Conservation (phyloP, 2,113 vertebrate species). For the Caranx melampygus region DNA sequence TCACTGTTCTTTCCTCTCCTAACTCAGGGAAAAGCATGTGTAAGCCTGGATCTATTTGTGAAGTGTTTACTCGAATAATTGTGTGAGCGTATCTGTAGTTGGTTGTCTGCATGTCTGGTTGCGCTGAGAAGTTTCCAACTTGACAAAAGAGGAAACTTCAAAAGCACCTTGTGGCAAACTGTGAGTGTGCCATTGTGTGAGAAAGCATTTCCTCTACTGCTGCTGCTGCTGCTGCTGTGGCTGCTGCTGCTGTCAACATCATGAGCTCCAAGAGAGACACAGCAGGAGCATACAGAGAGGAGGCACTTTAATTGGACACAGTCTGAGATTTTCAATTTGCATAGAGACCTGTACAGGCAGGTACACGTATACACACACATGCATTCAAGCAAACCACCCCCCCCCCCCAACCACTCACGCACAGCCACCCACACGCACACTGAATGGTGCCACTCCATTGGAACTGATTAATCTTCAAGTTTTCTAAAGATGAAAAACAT, state of each 20-base stretch:
- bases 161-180: slow-evolving; percentile 42
- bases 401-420: not conserved
- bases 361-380: slow-evolving; percentile 5
- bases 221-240: slow-evolving; percentile 42
- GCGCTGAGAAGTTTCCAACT: slow-evolving; percentile 42
- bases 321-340: slow-evolving; percentile 45
- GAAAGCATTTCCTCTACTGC: slow-evolving; percentile 26
- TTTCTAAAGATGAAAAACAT: slow-evolving; percentile 30
- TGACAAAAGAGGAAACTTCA: slow-evolving; percentile 60
- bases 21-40: not conserved
- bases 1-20: slow-evolving; percentile 35
- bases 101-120: not conserved
- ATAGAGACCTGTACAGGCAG: slow-evolving; percentile 26
- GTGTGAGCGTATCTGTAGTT: not conserved
- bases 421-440: not conserved
- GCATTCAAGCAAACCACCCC: not conserved
- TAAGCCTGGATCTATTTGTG: slow-evolving; percentile 17
- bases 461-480: slow-evolving; percentile 21
- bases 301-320: slow-evolving; percentile 62
- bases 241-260: slow-evolving; percentile 48
- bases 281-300: slow-evolving; percentile 47
- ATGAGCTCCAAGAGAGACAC: slow-evolving; percentile 59
- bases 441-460: slow-evolving; percentile 1
- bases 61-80: slow-evolving; percentile 11
- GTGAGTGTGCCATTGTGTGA: slow-evolving; percentile 48